Conservation (phyloP, 1,140 invertebrate genomes). For the Caenorhabditis remanei region DNA sequence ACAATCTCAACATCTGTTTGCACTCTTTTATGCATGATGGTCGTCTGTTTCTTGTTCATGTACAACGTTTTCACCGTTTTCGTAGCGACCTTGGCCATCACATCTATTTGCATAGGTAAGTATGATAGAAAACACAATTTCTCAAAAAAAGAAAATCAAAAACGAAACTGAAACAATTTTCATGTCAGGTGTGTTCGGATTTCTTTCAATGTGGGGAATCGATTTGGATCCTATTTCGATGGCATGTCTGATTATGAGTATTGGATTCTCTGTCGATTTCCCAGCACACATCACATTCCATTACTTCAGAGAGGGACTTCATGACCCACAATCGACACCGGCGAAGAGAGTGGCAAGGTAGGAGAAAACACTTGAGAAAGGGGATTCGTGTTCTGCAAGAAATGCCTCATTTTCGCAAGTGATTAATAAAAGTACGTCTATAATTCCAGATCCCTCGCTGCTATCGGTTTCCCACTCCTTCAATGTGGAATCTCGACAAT, state of each 20-base stretch:
- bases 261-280: conserved; percentile 80
- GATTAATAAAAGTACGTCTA: too few relatives aligned
- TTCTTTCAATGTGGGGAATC: conserved; percentile 78
- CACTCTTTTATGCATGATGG: conserved; percentile 78
- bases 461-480: conserved; percentile 91
- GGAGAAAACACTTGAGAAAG: not conserved
- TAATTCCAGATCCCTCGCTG: conserved; percentile 83
- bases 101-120: conserved; percentile 78
- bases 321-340: conserved; percentile 53
- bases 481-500: conserved; percentile 94
- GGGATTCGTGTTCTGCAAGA: not conserved
- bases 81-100: conserved; percentile 78
- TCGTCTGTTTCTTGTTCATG: conserved; percentile 79
- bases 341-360: conserved; percentile 60
- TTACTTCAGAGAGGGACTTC: conserved; percentile 79
- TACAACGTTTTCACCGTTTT: conserved; percentile 78
- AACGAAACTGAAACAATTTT: not conserved
- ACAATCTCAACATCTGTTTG: conserved; percentile 79
- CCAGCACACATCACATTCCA: conserved; percentile 79
- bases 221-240: conserved; percentile 79
- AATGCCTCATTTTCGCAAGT: too few relatives aligned
- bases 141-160: not conserved
- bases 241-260: conserved; percentile 79
- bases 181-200: conserved; percentile 78
- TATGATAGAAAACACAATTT: too few relatives aligned